phyloP scores from a whole-genome alignment of 2,888 invertebrate species.

The Eurytoma adleriae region DNA sequence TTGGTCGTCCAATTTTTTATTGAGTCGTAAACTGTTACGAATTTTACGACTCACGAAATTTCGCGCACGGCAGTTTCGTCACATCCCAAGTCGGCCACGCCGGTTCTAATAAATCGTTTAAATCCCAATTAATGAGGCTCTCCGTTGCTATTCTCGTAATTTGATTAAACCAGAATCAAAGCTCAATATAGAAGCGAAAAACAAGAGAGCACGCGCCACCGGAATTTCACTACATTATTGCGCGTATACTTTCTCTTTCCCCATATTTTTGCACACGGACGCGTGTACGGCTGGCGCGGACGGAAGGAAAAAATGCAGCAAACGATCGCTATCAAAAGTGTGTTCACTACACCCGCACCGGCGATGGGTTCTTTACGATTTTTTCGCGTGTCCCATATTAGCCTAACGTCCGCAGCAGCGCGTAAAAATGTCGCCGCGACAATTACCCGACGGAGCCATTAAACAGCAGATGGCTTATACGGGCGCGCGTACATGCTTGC shows the following conservation, averaged over 20 bases:
- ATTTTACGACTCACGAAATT: constrained; percentile 37
- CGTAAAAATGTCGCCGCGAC: constrained; percentile 40
- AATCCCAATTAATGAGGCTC: constrained; percentile 27
- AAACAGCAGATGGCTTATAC: constrained; percentile 35
- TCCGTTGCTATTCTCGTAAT: constrained; percentile 34
- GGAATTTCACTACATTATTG: neutral
- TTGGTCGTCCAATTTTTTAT: constrained; percentile 18
- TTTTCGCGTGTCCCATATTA: constrained; percentile 36
- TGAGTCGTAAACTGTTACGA: constrained; percentile 19
- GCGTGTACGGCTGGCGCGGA: neutral
- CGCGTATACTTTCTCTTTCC: neutral
- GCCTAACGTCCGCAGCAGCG: constrained; percentile 25
- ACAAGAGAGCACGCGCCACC: neutral
- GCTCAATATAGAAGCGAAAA: neutral
- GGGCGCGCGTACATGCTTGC: constrained; percentile 16
- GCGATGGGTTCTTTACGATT: constrained; percentile 34
- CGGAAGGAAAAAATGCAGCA: constrained; percentile 28
- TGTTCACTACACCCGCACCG: neutral
- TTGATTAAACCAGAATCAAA: neutral
- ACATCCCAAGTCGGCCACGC: neutral
- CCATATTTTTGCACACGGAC: constrained; percentile 7
- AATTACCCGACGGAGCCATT: constrained; percentile 25
- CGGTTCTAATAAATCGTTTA: constrained; percentile 32
- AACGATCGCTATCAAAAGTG: constrained; percentile 38
- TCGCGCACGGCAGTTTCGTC: constrained; percentile 32